Base-by-base conservation (phyloP, 2,797 vertebrate genomes). In the Trachurus trachurus region DNA sequence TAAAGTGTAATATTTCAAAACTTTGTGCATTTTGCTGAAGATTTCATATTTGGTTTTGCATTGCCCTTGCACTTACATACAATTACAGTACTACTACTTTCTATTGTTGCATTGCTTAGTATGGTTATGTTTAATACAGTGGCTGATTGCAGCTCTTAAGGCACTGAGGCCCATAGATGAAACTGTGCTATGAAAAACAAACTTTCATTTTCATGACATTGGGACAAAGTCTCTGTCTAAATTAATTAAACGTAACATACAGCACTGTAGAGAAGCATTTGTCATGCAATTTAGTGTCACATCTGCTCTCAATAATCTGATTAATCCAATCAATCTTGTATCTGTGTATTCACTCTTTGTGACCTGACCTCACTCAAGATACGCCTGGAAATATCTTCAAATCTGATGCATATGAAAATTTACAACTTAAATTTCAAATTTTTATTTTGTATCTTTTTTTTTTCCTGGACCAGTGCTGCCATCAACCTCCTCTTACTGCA, bases 291-390 rank as follows among this genome's bases (percentile, higher is more conserved):
- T 71, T 61, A 75, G 47, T 39, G 45, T 45, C 58, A 71, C 76
- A 64, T 73, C 76, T 85, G 71, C 58, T 85, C 60, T 26, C 60
- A 57, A 21, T 54, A 69, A 71, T 64, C 29, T 10, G 39, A 54
- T 78, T 69, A 54, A 66, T 63, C 47, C 26, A n/a, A 16, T 10
- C 29, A 17, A 22, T 45, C 44, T 49, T 34, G 10, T 26, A 13
- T 26, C 10, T 49, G 47, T 9, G 0, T 26, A 45, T 19, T 58
- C 54, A 19, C 10, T 50, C 8, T 22, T 53, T 3, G 26, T 26
- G 17, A 15, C 42, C 52, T 22, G 5, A 13, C 17, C 31, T 52
- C 12, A 62, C 26, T n/a, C 45, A n/a, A 69, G 49, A 42, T 16
- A 49, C 15, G 26, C 26, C 26, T 26, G 26, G 3, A 26, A 26